Evolutionary conservation across 2,888 invertebrate species (phyloP).

Genomic region (Eupithecia exiguata): DNA sequence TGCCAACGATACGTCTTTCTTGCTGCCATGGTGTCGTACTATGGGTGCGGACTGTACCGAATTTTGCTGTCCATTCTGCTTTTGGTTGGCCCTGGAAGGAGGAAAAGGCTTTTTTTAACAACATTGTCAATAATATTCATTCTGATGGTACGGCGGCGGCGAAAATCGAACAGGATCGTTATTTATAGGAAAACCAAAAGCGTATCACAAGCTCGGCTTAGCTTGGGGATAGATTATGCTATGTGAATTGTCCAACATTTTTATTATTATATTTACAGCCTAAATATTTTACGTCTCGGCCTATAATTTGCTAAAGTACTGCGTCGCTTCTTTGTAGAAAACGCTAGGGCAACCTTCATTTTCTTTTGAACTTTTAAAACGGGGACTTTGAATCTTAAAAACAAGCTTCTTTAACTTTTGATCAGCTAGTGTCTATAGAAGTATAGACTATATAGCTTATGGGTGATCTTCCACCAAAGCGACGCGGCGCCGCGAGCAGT

Average conservation of each 20-base stretch:
- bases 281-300: neutral
- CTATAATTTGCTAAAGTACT: neutral
- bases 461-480: neutral
- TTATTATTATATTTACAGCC: neutral
- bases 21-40: constrained; percentile 95
- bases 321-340: neutral
- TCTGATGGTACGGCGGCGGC: neutral
- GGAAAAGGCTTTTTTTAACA: neutral
- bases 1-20: constrained; percentile 91
- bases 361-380: neutral
- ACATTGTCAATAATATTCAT: neutral
- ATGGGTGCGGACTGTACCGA: constrained; percentile 90
- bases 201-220: too few species aligned
- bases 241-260: too few species aligned
- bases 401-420: neutral
- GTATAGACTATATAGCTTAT: neutral
- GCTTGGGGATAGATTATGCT: too few species aligned
- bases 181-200: neutral
- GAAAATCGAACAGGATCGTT: too few species aligned
- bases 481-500: neutral
- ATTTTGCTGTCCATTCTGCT: constrained; percentile 92
- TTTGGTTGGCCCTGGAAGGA: constrained; percentile 88
- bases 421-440: neutral
- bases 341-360: neutral
- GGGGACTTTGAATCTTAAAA: neutral